Base-by-base conservation (phyloP, 1,140 invertebrate genomes). In the Drosophila triauraria region DNA sequence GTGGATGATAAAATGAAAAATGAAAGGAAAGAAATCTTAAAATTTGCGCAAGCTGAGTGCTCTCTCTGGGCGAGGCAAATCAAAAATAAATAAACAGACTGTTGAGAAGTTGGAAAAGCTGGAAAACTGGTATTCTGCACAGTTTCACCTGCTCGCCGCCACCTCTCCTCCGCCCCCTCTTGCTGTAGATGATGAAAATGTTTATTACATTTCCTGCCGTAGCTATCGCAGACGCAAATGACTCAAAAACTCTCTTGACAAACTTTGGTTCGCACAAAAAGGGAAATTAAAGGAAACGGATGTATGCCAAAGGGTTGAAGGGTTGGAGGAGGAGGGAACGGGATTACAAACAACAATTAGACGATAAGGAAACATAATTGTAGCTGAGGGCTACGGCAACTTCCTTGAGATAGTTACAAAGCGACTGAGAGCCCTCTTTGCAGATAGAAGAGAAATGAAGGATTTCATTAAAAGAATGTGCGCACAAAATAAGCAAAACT, bases 1-100 rank as follows among this genome's bases (percentile, higher is more conserved):
- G 25, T 50, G 47, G 15, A 32, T 20, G 10, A 59, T n/a, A 25
- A 25, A 43, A 54, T 42, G n/a, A 25, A 68, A 62, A 30, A 20
- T 27, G 8, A 63, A 17, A 30, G 17, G 23, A 61, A 61, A 67
- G 43, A 57, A 69, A 65, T 78, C 64, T 61, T 57, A 30, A 63
- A 77, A 76, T 58, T 71, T 61, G 2, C 57, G 57, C 58, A 67
- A 62, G 35, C 61, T 76, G 60, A 74, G 40, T 43, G 63, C 69
- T 23, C 38, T 54, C 69, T 23, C 38, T 54, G 12, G 25, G 60
- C 47, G 13, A 51, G 40, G 23, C 38, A 48, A 60, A 64, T 59
- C 42, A 67, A 56, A 63, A 78, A 82, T 75, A 78, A 82, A 65
- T 62, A 75, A 75, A 79, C 74, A 68, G 56, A 72, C 76, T 57